Evolutionary conservation across 2,888 invertebrate genomes (phyloP).

Genomic region (Drosophila aldrichi): DNA sequence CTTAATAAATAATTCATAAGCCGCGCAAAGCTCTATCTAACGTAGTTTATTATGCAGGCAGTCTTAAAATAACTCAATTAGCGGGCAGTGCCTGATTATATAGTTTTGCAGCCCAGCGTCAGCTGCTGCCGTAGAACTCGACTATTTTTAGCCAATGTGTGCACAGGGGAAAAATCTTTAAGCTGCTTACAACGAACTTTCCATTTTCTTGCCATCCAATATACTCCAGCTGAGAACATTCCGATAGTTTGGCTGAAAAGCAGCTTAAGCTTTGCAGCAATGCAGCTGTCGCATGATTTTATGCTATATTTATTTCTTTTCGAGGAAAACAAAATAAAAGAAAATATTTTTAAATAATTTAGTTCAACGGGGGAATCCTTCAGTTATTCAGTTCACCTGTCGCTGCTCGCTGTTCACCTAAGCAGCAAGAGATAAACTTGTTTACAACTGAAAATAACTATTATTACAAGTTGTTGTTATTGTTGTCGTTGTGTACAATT

Average conservation of each 20-base stretch:
- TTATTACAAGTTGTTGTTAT: conserved; percentile 24
- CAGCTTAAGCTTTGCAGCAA: neutral
- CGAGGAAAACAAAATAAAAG: neutral
- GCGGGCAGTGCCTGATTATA: conserved; percentile 2
- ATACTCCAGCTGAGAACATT: conserved; percentile 1
- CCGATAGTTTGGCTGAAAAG: conserved; percentile 3
- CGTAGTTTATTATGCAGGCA: neutral
- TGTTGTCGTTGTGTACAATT: conserved; percentile 53
- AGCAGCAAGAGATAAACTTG: conserved; percentile 35
- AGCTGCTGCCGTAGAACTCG: neutral
- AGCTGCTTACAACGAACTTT: conserved; percentile 33
- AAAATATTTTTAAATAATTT: neutral
- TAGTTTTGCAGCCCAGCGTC: conserved; percentile 9
- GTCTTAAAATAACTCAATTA: conserved; percentile 12
- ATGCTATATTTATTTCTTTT: neutral
- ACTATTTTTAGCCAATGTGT: conserved; percentile 28
- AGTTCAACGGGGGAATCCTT: conserved; percentile 3
- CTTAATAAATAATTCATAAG: conserved; percentile 9
- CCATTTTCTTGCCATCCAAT: conserved; percentile 2
- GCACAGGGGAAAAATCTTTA: conserved; percentile 19
- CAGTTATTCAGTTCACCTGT: conserved; percentile 12
- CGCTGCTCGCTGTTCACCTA: neutral
- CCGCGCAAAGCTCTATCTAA: conserved; percentile 2
- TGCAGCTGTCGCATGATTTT: conserved; percentile 7
- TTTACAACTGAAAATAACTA: conserved; percentile 36